Evolutionary conservation across 1,140 invertebrate genomes (phyloP), one percentile per base, ranked within the genome.

Genomic region (Cardiocondyla obscurior): DNA sequence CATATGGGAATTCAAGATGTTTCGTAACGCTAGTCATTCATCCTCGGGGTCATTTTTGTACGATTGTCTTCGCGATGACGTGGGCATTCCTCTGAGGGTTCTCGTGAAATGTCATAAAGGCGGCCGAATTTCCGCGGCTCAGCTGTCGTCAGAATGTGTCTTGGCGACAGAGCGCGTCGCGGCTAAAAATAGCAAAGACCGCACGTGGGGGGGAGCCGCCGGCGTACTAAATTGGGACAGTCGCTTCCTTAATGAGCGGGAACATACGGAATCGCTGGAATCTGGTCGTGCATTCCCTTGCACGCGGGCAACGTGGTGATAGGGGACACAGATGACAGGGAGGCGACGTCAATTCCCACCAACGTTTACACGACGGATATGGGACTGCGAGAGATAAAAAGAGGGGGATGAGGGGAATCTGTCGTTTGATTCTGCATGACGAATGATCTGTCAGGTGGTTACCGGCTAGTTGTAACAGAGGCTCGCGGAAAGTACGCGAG

Each of bases 391-490:
- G 33, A 51, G 44, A 49, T 22, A 51, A 33, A 39, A 44, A 51
- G 19, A 5, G 8, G n/a, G 58, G 36, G 8, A 74, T n/a, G n/a
- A n/a, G n/a, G 44, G 5, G 30, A 53, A 67, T 77, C 46, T n/a
- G 25, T 36, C 33, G 30, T 36, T 44, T 30, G 8, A 19, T 16
- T 30, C 33, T 36, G n/a, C 60, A 55, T 88, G 87, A 88, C 79
- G 86, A 88, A 88, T 88, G 87, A 88, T 88, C 87, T 83, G 86
- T 88, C 84, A 81, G 62, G 69, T 81, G 73, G 86, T 84, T 85
- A 46, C 39, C 36, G 44, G 51, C 58, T 64, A 42, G 49, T 28
- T n/a, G 67, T 49, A 49, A 51, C 58, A 69, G 62, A 53, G 28
- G 14, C 57, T 42, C 22, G 19, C 39, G 12, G 30, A 53, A 51